Percentiles rank a stretch among this genome's conserved stretches.
Conservation (phyloP, 2,797 vertebrate species). For the Parambassis ranga region DNA sequence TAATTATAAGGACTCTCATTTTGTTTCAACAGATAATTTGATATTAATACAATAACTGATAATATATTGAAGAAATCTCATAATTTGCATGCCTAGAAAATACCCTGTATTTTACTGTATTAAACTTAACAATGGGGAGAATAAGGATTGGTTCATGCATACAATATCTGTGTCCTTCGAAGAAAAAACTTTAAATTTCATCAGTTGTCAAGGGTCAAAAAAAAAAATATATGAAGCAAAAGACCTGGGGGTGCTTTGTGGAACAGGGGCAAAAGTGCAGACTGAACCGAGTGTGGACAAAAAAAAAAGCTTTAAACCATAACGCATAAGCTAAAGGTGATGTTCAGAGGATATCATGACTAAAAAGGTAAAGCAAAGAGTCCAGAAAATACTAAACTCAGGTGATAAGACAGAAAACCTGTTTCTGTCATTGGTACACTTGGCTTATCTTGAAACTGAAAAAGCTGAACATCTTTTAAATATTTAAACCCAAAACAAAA, state of each 20-base stretch:
- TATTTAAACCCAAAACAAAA: constrained; percentile 45
- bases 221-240: constrained; percentile 27
- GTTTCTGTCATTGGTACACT: constrained; percentile 17
- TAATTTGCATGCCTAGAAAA: constrained; percentile 81
- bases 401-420: constrained; percentile 29
- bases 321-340: constrained; percentile 9
- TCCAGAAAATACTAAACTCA: neutral
- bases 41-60: constrained; percentile 49
- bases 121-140: constrained; percentile 49
- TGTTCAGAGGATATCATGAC: neutral
- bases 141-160: constrained; percentile 63
- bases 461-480: constrained; percentile 24
- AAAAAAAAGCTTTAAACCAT: constrained; percentile 17
- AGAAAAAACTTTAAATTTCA: constrained; percentile 35
- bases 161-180: constrained; percentile 50
- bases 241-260: neutral
- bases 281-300: neutral
- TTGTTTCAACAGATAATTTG: constrained; percentile 39
- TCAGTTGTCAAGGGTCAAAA: constrained; percentile 11
- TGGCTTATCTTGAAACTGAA: constrained; percentile 8
- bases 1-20: constrained; percentile 26
- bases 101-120: constrained; percentile 79
- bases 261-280: constrained; percentile 21
- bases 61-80: constrained; percentile 68
- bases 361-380: neutral